These are phyloP conservation scores for Synaphobranchus kaupii DNA, from an alignment of 2,797 vertebrate genomes.

Conservation along the genomic window DNA sequence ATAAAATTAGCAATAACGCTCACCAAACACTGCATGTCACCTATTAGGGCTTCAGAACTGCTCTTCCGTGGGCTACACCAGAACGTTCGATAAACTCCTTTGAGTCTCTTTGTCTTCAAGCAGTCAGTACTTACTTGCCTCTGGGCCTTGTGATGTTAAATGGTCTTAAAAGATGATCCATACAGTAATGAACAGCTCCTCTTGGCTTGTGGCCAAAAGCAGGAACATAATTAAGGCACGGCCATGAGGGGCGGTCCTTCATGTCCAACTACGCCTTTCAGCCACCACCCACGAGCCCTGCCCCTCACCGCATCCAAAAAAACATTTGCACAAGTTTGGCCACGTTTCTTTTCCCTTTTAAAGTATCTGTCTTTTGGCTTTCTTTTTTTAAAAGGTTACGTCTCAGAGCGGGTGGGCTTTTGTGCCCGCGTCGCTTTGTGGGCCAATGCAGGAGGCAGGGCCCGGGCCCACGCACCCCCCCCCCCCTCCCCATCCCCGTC, in stretches of 20 bases:
- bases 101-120: slow-evolving; percentile 55
- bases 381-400: not conserved
- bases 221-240: slow-evolving; percentile 66
- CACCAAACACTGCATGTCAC: not conserved
- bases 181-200: slow-evolving; percentile 74
- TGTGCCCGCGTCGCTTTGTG: too few species aligned
- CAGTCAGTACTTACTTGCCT: slow-evolving; percentile 62
- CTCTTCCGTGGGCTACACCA: slow-evolving; percentile 41
- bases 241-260: slow-evolving; percentile 51
- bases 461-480: not conserved
- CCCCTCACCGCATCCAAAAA: not conserved
- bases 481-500: not conserved
- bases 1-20: not conserved
- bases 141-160: slow-evolving; percentile 73
- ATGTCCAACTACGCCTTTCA: slow-evolving; percentile 41
- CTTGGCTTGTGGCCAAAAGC: slow-evolving; percentile 65
- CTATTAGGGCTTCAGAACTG: slow-evolving; percentile 8
- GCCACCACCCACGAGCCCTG: slow-evolving; percentile 15
- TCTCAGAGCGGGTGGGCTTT: not conserved
- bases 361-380: not conserved
- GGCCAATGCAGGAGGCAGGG: not conserved
- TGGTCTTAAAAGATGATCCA: slow-evolving; percentile 81
- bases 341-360: not conserved
- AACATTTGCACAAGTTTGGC: not conserved
- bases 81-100: slow-evolving; percentile 71